Percentiles rank a stretch among this genome's conserved stretches.
phyloP scores from a whole-genome alignment of 2,797 vertebrate species.

The Chaetophractus vellerosus region DNA sequence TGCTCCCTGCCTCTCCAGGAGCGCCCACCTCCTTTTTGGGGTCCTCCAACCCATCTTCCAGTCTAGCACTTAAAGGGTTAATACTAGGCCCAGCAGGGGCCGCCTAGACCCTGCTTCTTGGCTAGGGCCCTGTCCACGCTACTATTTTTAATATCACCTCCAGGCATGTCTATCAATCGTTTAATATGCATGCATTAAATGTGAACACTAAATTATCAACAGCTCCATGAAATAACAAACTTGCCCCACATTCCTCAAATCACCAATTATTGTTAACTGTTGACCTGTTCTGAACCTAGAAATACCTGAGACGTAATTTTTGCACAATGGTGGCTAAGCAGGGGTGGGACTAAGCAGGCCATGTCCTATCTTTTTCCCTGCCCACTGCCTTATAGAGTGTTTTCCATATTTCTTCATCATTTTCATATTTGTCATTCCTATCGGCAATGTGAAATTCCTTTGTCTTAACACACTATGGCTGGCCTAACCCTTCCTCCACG shows the following conservation, averaged over 20 bases:
- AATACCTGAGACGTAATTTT: neutral
- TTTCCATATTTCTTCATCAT: neutral
- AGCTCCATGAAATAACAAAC: neutral
- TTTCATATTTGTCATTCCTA: neutral
- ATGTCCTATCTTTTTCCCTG: neutral
- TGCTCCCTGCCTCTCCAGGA: neutral
- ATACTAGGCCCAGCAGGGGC: neutral
- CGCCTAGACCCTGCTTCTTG: neutral
- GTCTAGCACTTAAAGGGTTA: neutral
- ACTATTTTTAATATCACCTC: neutral
- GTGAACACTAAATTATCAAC: conserved; percentile 48
- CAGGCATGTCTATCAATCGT: neutral
- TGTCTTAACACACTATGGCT: neutral
- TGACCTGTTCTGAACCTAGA: neutral
- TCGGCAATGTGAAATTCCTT: conserved; percentile 37
- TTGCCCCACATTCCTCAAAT: neutral
- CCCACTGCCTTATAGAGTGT: neutral
- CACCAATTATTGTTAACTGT: neutral
- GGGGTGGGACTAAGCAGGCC: neutral
- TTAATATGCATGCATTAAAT: neutral
- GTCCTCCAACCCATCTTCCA: neutral
- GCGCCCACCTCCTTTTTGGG: neutral
- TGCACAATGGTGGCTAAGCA: neutral
- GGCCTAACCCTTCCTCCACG: conserved; percentile 23
- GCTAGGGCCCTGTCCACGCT: neutral